These are phyloP conservation scores for Trichacis sp. DNA, from an alignment of 2,888 invertebrate species.

Conservation along the genomic window DNA sequence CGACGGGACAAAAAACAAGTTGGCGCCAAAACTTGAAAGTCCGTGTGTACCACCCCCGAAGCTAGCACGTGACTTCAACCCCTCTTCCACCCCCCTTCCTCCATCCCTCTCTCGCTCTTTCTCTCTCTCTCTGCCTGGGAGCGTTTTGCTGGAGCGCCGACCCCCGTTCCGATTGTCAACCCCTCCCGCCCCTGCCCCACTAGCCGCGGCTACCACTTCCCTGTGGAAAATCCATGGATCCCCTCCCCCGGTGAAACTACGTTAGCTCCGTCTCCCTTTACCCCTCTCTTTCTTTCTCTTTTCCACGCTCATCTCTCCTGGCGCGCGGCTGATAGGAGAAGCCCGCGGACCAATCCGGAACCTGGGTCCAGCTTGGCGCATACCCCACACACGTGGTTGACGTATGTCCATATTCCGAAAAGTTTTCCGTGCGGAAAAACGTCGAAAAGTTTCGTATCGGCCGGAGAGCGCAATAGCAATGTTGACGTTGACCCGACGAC, in stretches of 20 bases:
- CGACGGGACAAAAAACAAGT: constrained; percentile 30
- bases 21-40: constrained; percentile 29
- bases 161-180: constrained; percentile 26
- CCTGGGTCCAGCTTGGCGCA: constrained; percentile 53
- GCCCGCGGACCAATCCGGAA: constrained; percentile 50
- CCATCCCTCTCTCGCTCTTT: constrained; percentile 30
- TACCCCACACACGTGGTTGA: constrained; percentile 65
- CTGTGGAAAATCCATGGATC: constrained; percentile 7
- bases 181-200: constrained; percentile 11
- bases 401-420: constrained; percentile 63
- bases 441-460: constrained; percentile 55
- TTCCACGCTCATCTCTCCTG: constrained; percentile 20
- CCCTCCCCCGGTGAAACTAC: constrained; percentile 20
- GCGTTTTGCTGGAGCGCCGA: constrained; percentile 35
- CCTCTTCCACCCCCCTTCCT: constrained; percentile 27
- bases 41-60: constrained; percentile 20
- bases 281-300: constrained; percentile 26
- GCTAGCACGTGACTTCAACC: constrained; percentile 35
- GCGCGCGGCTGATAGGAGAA: constrained; percentile 47
- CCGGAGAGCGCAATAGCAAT: constrained; percentile 33
- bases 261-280: constrained; percentile 22
- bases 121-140: constrained; percentile 37
- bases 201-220: constrained; percentile 9
- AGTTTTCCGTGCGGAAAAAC: constrained; percentile 62
- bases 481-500: constrained; percentile 46